A percentile compares a stretch with the other conserved stretches of the same genome.
Evolutionary conservation across 2,113 vertebrate genomes (phyloP).

Genomic region (Syrmaticus mikado): DNA sequence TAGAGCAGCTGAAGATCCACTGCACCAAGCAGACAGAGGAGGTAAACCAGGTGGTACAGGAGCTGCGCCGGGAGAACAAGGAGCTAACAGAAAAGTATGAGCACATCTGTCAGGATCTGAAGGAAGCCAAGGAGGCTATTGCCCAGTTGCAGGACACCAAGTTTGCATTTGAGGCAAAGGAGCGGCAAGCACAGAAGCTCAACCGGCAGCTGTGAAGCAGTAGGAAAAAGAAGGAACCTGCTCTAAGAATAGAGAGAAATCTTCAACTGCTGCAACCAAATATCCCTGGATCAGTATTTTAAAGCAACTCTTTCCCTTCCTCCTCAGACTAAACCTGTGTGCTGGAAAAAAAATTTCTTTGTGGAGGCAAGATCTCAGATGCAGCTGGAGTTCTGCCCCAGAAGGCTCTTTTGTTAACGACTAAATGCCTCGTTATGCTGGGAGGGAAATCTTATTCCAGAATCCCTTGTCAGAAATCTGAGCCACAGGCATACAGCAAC

Average conservation of each 20-base stretch:
- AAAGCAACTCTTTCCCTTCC: slow-evolving; percentile 9
- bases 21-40: slow-evolving; percentile 87
- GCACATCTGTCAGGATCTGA: slow-evolving; percentile 81
- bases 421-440: slow-evolving; percentile 29
- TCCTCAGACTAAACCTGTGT: neutral
- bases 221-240: neutral
- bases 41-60: slow-evolving; percentile 85
- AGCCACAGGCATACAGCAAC: neutral
- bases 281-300: slow-evolving; percentile 15
- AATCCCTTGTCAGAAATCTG: slow-evolving; percentile 24
- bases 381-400: slow-evolving; percentile 44
- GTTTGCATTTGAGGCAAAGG: slow-evolving; percentile 86
- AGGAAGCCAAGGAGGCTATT: slow-evolving; percentile 85
- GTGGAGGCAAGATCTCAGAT: slow-evolving; percentile 34
- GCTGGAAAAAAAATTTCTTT: neutral
- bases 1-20: slow-evolving; percentile 89
- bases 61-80: slow-evolving; percentile 83
- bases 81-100: slow-evolving; percentile 85
- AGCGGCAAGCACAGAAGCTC: slow-evolving; percentile 89
- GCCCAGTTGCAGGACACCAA: slow-evolving; percentile 84
- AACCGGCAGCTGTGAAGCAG: slow-evolving; percentile 83
- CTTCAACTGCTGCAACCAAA: neutral
- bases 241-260: slow-evolving; percentile 22
- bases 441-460: slow-evolving; percentile 21
- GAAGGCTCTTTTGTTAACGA: slow-evolving; percentile 30